Percentiles rank a stretch among this genome's conserved stretches.
These are phyloP conservation scores for Uria lomvia DNA, from an alignment of 2,113 vertebrate species.

Conservation along the genomic window DNA sequence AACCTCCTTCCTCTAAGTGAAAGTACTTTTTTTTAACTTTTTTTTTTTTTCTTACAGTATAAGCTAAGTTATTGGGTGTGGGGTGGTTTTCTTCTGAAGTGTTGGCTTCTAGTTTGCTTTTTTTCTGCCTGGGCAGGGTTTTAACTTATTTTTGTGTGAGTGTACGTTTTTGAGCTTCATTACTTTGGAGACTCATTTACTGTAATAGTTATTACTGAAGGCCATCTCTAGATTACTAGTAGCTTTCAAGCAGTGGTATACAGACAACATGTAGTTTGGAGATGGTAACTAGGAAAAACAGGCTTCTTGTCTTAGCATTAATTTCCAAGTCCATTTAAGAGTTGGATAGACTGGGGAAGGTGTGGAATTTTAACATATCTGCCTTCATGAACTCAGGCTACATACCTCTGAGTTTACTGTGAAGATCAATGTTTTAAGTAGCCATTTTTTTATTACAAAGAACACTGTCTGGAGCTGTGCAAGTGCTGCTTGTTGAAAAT, in stretches of 20 bases:
- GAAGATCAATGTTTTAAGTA: background rate
- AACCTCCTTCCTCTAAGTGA: background rate
- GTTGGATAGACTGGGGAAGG: background rate
- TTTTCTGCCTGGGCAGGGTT: background rate
- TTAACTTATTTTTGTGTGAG: background rate
- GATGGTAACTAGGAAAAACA: background rate
- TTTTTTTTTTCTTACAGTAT: background rate
- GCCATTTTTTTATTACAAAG: background rate
- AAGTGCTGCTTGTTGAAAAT: background rate
- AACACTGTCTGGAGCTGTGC: background rate
- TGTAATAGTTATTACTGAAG: background rate
- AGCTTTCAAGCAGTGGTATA: background rate
- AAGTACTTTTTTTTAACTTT: background rate
- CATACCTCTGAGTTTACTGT: background rate
- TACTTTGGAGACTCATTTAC: background rate
- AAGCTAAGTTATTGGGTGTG: background rate
- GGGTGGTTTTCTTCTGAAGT: background rate
- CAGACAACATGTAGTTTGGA: background rate
- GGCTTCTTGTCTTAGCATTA: background rate
- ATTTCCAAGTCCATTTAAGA: background rate
- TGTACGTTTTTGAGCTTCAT: background rate
- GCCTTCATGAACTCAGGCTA: background rate
- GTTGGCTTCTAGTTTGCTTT: background rate
- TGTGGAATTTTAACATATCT: background rate
- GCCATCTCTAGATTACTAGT: background rate